Percentiles rank a stretch among this genome's conserved stretches.
These are phyloP conservation scores for Drosophila gaucha DNA, from an alignment of 2,888 invertebrate species.

Conservation along the genomic window DNA sequence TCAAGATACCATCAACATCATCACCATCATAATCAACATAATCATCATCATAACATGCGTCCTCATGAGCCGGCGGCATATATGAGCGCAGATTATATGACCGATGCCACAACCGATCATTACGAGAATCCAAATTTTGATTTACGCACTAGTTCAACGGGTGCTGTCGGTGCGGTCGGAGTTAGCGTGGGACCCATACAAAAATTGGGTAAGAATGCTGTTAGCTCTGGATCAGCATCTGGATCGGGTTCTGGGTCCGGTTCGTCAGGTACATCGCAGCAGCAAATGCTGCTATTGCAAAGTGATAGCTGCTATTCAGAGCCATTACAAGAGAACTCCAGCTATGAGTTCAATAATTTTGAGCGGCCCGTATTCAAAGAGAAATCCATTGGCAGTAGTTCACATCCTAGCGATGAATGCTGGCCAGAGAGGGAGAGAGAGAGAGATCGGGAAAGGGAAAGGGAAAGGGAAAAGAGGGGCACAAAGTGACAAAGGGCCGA, in stretches of 20 bases:
- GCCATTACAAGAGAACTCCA: conserved; percentile 78
- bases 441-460: no score
- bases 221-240: conserved; percentile 60
- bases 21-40: conserved; percentile 26
- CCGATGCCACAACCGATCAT: conserved; percentile 83
- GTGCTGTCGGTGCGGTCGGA: conserved; percentile 14
- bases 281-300: conserved; percentile 76
- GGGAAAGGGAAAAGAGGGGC: conserved; percentile 38
- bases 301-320: conserved; percentile 84
- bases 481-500: conserved; percentile 40
- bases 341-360: conserved; percentile 86
- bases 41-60: conserved; percentile 34
- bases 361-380: conserved; percentile 86
- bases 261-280: conserved; percentile 70
- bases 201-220: conserved; percentile 58
- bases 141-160: conserved; percentile 49
- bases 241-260: conserved; percentile 59
- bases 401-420: conserved; percentile 47
- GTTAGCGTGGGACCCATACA: conserved; percentile 30
- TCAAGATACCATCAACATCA: conserved; percentile 33
- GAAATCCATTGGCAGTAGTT: conserved; percentile 33
- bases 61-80: conserved; percentile 44
- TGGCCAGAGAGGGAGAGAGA: conserved; percentile 56
- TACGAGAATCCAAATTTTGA: conserved; percentile 85
- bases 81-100: conserved; percentile 72